phyloP scores from a whole-genome alignment of 2,797 vertebrate species.

The Holocentrus rufus region DNA sequence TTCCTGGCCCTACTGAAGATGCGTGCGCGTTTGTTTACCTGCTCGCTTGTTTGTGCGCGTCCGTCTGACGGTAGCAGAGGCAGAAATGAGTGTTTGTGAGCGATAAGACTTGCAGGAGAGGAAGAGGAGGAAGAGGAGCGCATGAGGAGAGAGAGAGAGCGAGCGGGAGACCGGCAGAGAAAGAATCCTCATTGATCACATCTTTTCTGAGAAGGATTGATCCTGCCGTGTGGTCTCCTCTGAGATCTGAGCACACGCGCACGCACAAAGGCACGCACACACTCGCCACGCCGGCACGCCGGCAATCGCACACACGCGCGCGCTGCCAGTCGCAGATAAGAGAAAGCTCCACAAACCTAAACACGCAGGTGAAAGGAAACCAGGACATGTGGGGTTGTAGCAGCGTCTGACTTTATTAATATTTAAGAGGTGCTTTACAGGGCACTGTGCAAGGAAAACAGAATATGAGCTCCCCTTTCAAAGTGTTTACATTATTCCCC shows the following conservation, averaged over 20 bases:
- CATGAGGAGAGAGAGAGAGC: conserved; percentile 36
- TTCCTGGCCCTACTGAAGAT: conserved; percentile 43
- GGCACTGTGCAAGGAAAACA: conserved; percentile 26
- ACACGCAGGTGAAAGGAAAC: conserved; percentile 24
- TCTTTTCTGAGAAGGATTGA: conserved; percentile 64
- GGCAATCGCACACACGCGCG: conserved; percentile 18
- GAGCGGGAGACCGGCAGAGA: conserved; percentile 13
- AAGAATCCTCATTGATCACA: conserved; percentile 70
- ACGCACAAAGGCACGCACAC: conserved; percentile 3
- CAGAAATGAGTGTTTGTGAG: conserved; percentile 71
- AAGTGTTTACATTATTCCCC: conserved; percentile 54
- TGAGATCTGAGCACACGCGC: conserved; percentile 23
- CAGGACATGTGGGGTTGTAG: conserved; percentile 30
- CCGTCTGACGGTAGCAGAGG: conserved; percentile 51
- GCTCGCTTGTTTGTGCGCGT: conserved; percentile 50
- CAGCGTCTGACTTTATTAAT: conserved; percentile 32
- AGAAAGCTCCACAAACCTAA: conserved; percentile 30
- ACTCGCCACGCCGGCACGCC: conserved; percentile 7
- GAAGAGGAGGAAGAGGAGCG: conserved; percentile 45
- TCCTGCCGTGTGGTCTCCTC: conserved; percentile 42
- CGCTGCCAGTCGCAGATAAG: conserved; percentile 22
- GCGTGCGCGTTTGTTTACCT: conserved; percentile 60
- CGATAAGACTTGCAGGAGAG: conserved; percentile 69
- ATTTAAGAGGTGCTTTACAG: conserved; percentile 49
- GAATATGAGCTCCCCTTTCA: conserved; percentile 37